These are phyloP conservation scores for Tenualosa thibaudeaui DNA, from an alignment of 2,797 vertebrate species.

Conservation along the genomic window DNA sequence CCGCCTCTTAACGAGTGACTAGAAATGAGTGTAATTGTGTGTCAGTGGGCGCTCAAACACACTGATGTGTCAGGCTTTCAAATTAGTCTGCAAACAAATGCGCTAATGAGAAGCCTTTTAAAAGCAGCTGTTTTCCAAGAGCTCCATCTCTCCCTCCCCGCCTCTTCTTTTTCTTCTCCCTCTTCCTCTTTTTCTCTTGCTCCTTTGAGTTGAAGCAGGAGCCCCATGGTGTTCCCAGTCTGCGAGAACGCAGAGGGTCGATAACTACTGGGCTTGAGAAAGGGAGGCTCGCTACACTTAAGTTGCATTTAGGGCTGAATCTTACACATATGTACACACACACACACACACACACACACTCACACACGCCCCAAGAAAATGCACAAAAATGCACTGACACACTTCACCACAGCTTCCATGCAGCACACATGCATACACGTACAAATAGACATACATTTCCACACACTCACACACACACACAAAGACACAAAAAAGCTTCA, in stretches of 20 bases:
- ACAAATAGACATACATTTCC: neutral
- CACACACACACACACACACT: neutral
- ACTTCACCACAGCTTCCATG: neutral
- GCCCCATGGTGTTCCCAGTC: neutral
- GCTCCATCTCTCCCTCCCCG: neutral
- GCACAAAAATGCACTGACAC: slow-evolving; percentile 34
- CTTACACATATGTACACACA: neutral
- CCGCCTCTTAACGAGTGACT: neutral
- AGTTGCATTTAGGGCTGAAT: neutral
- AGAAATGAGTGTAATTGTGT: slow-evolving; percentile 9
- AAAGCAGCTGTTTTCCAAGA: neutral
- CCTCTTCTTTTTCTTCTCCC: neutral
- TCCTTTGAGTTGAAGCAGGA: neutral
- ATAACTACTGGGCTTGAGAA: neutral
- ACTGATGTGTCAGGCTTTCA: neutral
- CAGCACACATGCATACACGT: neutral
- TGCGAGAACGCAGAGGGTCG: neutral
- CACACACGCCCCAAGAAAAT: neutral
- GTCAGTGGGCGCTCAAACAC: neutral
- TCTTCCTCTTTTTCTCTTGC: neutral
- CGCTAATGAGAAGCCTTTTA: neutral
- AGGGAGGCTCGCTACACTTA: neutral
- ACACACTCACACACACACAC: no score
- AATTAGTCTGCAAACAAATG: slow-evolving; percentile 4
- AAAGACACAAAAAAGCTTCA: neutral